Evolutionary conservation across 2,888 invertebrate genomes (phyloP).

Genomic region (Torymus tubicola): DNA sequence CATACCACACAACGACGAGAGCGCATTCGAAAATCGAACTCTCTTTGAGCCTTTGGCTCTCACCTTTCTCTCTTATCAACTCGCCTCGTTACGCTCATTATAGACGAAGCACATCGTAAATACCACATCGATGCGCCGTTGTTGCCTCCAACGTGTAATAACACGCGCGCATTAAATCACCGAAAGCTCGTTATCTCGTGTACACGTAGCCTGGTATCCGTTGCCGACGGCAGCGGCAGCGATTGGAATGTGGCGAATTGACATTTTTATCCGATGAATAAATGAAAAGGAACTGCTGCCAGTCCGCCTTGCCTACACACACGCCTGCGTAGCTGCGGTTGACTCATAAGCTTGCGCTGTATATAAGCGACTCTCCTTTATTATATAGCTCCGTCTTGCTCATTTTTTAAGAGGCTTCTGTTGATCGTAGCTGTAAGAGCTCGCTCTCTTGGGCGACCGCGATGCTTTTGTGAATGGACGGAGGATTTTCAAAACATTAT

Average conservation of each 20-base stretch:
- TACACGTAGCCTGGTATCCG: not conserved
- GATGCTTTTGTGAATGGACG: slow-evolving; percentile 35
- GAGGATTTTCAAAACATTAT: slow-evolving; percentile 36
- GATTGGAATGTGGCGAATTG: slow-evolving; percentile 52
- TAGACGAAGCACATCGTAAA: not conserved
- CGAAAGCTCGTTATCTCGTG: not conserved
- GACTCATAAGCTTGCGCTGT: not conserved
- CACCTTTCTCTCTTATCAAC: not conserved
- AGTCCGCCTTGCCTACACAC: slow-evolving; percentile 7
- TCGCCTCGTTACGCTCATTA: not conserved
- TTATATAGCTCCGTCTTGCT: not conserved
- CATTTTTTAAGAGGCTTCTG: slow-evolving; percentile 41
- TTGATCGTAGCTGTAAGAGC: slow-evolving; percentile 34
- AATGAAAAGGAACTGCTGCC: slow-evolving; percentile 25
- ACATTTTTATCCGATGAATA: slow-evolving; percentile 54
- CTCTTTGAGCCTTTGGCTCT: not conserved
- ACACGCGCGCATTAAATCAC: not conserved
- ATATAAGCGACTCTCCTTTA: not conserved
- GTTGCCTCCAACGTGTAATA: not conserved
- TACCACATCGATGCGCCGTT: no score
- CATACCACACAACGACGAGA: no score
- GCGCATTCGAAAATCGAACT: not conserved
- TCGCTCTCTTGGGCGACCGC: not conserved
- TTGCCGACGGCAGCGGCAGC: slow-evolving; percentile 36
- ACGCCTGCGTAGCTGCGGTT: not conserved